Evolutionary conservation across 2,888 invertebrate species (phyloP), one percentile per base, ranked within the genome.

Genomic region (Nebria salina): DNA sequence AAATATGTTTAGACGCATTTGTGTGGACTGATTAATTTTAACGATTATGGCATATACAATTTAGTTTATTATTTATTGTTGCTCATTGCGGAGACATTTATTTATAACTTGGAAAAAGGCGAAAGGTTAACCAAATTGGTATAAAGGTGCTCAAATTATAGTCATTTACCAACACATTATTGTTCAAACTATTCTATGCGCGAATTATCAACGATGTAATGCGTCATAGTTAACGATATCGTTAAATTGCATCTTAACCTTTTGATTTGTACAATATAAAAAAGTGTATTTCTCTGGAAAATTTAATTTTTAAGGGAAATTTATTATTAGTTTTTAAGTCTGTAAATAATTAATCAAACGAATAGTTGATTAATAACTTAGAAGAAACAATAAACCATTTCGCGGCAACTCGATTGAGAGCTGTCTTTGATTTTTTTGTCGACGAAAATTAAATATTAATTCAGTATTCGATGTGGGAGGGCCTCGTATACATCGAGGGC

Each of bases 391-490:
- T 54, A 54, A 54, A 54, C 54, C 54, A 54, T 54, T 54, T 54
- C 54, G 54, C 54, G 54, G 54, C 54, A 54, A 54, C 54, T 54
- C 54, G 8, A 54, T 54, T 54, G 54, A 54, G 54, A 13, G 11
- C 54, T 8, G 54, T 54, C 54, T 54, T 54, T 54, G 54, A 54
- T 70, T 70, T 70, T 77, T 78, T 78, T 70, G 64, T n/a, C 42
- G 15, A 26, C 54, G 80, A 80, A 80, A 80, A 80, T 80, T 80
- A 80, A 80, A 80, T 80, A 80, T 80, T 80, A 80, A 80, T 80
- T 80, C 73, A 72, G n/a, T 65, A 64, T 41, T 80, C 80, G 54
- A 80, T 80, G 80, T 80, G 80, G 80, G 80, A 80, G 80, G 78
- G 78, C 78, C 73, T 34, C n/a, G 11, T 4, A 8, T 72, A 13